Percentiles rank a stretch among this genome's conserved stretches.
Evolutionary conservation across 2,113 vertebrate genomes (phyloP).

Genomic region (Calcarius ornatus): DNA sequence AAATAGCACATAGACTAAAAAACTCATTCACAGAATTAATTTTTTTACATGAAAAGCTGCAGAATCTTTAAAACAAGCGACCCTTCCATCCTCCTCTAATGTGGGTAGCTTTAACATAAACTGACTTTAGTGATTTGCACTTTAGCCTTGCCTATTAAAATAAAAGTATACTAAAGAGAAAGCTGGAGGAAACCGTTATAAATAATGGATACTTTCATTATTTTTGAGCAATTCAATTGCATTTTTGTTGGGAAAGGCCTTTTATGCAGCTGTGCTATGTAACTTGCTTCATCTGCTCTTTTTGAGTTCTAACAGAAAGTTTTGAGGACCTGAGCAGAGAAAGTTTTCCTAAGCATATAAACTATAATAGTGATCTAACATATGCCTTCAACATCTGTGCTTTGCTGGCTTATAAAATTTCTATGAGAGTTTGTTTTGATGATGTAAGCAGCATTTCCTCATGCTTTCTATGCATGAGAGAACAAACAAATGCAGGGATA

Average conservation of each 20-base stretch:
- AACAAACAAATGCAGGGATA: neutral
- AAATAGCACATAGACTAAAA: neutral
- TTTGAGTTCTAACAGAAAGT: neutral
- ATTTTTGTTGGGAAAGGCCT: neutral
- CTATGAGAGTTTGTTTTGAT: slow-evolving; percentile 40
- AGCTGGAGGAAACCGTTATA: neutral
- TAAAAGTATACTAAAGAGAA: neutral
- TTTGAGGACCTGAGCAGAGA: neutral
- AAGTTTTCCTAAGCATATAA: neutral
- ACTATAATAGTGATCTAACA: neutral
- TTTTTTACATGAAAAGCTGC: neutral
- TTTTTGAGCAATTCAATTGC: neutral
- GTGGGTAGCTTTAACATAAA: accelerated
- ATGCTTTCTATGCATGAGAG: neutral
- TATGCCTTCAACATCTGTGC: slow-evolving; percentile 30
- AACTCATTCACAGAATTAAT: neutral
- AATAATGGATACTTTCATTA: neutral
- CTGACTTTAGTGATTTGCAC: neutral
- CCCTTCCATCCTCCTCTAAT: neutral
- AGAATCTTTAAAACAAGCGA: neutral
- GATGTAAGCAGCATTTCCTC: slow-evolving; percentile 43
- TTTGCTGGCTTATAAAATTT: slow-evolving; percentile 47
- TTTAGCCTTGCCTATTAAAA: neutral
- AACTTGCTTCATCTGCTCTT: neutral
- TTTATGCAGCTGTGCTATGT: neutral